phyloP scores from a whole-genome alignment of 2,797 vertebrate species.

The Bradypodion ventrale region DNA sequence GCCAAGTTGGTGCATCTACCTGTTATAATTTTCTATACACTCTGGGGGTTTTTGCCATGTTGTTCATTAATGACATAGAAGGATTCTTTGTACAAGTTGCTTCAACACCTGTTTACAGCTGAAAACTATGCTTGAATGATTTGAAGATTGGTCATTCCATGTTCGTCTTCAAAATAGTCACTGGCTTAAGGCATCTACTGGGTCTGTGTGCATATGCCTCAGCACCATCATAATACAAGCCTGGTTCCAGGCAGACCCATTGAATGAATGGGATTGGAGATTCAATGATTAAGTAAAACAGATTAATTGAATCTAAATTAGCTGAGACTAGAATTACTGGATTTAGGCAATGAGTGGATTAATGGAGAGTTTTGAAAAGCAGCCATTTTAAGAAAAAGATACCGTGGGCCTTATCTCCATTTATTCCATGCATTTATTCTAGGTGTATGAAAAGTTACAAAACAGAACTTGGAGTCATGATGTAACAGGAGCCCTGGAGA shows the following conservation, averaged over 20 bases:
- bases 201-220: too few relatives aligned
- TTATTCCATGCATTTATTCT: background rate
- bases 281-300: too few relatives aligned
- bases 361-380: background rate
- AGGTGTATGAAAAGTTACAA: background rate
- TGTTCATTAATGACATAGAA: slow-evolving; percentile 2
- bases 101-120: too few relatives aligned
- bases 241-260: too few relatives aligned
- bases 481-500: background rate
- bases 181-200: too few relatives aligned
- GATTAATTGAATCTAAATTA: too few relatives aligned
- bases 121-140: too few relatives aligned
- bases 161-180: too few relatives aligned
- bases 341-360: background rate
- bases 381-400: background rate
- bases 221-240: too few relatives aligned
- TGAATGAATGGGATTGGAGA: too few relatives aligned
- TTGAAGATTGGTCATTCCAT: too few relatives aligned
- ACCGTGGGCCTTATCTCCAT: background rate
- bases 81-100: background rate
- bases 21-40: slow-evolving; percentile 12
- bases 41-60: background rate
- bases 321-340: too few relatives aligned
- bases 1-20: slow-evolving; percentile 28
- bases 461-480: background rate